These are phyloP conservation scores for Python bivittatus DNA, from an alignment of 2,113 vertebrate species.

Conservation along the genomic window DNA sequence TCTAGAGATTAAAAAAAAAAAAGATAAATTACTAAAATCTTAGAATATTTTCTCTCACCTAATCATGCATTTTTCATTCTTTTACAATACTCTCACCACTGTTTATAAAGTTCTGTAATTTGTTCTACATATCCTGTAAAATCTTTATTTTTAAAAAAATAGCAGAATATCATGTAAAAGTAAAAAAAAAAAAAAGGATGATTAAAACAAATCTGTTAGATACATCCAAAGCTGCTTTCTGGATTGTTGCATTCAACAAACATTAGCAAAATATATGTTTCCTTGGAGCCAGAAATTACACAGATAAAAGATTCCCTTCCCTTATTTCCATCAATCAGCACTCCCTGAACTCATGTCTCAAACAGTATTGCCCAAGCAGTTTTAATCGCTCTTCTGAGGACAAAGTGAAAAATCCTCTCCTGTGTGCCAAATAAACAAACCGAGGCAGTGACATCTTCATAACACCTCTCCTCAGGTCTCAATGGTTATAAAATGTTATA, in stretches of 20 bases:
- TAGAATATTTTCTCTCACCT: neutral
- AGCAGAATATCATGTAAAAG: neutral
- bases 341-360: neutral
- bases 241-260: neutral
- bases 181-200: neutral
- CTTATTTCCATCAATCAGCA: neutral
- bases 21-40: conserved; percentile 36
- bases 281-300: neutral
- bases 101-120: neutral
- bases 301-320: neutral
- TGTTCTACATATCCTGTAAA: neutral
- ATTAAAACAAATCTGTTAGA: neutral
- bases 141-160: neutral
- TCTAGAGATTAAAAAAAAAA: conserved; percentile 69
- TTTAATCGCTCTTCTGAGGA: neutral
- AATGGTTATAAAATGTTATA: neutral
- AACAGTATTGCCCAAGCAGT: neutral
- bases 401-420: neutral
- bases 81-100: neutral
- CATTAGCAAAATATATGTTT: neutral
- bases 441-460: neutral
- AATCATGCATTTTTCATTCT: neutral
- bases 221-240: neutral
- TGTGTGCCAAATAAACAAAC: neutral
- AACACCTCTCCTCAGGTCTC: neutral